Base-by-base conservation (phyloP, 2,797 vertebrate species). In the Sebastes alutus region DNA sequence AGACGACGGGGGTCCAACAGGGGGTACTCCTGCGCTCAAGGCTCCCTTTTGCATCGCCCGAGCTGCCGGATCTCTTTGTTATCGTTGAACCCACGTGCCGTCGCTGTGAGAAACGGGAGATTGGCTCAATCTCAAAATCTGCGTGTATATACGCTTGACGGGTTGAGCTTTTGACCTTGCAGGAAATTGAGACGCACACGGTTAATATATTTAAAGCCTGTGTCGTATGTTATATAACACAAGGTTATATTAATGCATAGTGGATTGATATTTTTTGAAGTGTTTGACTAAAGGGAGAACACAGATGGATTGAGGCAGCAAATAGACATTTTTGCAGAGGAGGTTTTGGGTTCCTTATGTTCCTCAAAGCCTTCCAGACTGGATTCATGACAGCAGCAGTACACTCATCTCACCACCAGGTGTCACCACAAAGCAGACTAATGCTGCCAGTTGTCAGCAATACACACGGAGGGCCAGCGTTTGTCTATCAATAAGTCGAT, bases 1-100 rank as follows among this genome's bases (percentile, higher is more conserved):
- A 93, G 93, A 89, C 35, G 66, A 62, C 63, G 88, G 95, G 95
- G 95, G 65, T 83, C 94, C 88, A 0, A 42, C 80, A 95, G 89
- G 94, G 95, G 94, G 94, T 92, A 94, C 93, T 94, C 68, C 90
- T 87, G 80, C 71, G 7, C 78, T 75, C 89, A 22, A 61, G 61
- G 66, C 67, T 74, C 58, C 25, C 77, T 80, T 87, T 66, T 61
- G 69, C 85, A 90, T 62, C 54, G 76, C 74, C 81, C 7, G 7
- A 32, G 58, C 78, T 61, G 79, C 78, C 25, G 70, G 81, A 80
- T 83, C 71, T 85, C 91, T 95, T 90, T 92, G 89, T 93, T 93
- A 89, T 89, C 83, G 22, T 72, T 82, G 33, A 73, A 83, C 81
- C 88, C 86, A 87, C 72, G 72, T 83, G 89, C 71, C 14, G 61